A percentile compares a stretch with the other conserved stretches of the same genome.
Conservation (phyloP, 53 echinoderm and acorn worm species). For the Crossaster papposus region DNA sequence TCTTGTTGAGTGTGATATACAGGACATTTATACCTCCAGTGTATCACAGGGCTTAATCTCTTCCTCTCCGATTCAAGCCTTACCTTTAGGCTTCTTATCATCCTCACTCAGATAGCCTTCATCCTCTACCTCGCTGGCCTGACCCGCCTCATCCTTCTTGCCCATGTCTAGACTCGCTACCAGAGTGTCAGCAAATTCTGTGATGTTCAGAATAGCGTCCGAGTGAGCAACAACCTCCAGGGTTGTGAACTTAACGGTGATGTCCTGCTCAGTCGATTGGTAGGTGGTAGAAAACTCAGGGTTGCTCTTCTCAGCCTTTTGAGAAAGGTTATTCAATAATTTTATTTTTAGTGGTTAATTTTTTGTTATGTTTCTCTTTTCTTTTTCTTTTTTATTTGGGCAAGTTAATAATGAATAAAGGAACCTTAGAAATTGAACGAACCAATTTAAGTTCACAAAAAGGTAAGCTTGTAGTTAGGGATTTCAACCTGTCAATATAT, state of each 20-base stretch:
- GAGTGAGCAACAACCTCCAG: conserved; percentile 91
- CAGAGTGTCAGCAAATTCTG: conserved; percentile 84
- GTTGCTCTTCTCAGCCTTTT: conserved; percentile 81
- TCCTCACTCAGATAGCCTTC: conserved; percentile 94
- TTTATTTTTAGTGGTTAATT: too few relatives aligned
- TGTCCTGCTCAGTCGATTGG: conserved; percentile 82
- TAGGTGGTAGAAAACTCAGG: conserved; percentile 90
- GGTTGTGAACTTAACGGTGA: conserved; percentile 79
- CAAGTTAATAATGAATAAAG: too few relatives aligned
- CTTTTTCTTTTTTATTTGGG: too few relatives aligned
- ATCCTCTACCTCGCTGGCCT: conserved; percentile 64
- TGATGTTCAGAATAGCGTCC: conserved; percentile 88
- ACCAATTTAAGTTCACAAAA: too few relatives aligned
- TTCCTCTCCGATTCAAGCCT: too few relatives aligned
- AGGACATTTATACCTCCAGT: too few relatives aligned
- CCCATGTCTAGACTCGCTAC: conserved; percentile 80
- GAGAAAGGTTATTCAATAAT: not conserved
- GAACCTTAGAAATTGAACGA: too few relatives aligned
- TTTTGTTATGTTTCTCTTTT: not conserved
- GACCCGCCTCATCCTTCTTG: conserved; percentile 58
- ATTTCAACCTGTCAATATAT: too few relatives aligned
- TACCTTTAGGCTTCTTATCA: conserved; percentile 87
- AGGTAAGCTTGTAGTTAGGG: too few relatives aligned
- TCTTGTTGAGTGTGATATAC: too few relatives aligned
- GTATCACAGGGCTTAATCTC: too few relatives aligned